A percentile compares a stretch with the other conserved stretches of the same genome.
Conservation (phyloP, 2,888 invertebrate genomes). For the Drosophila barbarae region DNA sequence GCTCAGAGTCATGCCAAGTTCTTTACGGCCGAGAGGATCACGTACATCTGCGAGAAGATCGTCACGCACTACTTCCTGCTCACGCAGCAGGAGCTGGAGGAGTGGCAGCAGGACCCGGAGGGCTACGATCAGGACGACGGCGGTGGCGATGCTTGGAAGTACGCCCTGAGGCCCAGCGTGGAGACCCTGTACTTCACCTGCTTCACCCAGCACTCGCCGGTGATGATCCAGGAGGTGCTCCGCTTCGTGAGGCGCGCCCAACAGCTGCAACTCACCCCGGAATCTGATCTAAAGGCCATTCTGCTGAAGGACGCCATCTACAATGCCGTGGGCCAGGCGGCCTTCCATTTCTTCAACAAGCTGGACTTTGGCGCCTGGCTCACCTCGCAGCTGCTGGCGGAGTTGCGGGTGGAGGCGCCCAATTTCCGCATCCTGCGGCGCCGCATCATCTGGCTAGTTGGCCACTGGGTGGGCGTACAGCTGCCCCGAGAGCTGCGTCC, state of each 20-base stretch:
- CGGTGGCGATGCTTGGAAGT: constrained; percentile 96
- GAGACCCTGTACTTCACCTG: constrained; percentile 91
- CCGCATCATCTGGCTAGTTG: constrained; percentile 90
- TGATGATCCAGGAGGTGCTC: constrained; percentile 87
- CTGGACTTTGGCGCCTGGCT: constrained; percentile 97
- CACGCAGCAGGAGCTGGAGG: constrained; percentile 89
- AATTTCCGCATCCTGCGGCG: constrained; percentile 92
- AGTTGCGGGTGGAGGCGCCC: constrained; percentile 89
- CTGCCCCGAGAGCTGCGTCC: constrained; percentile 89
- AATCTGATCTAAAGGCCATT: constrained; percentile 88
- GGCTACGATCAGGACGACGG: constrained; percentile 91
- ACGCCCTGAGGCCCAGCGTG: constrained; percentile 93
- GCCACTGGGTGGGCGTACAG: constrained; percentile 89
- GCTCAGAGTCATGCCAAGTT: constrained; percentile 83
- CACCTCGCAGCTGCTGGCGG: constrained; percentile 87
- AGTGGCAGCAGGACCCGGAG: constrained; percentile 95
- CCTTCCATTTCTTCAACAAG: constrained; percentile 95
- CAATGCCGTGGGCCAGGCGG: constrained; percentile 92
- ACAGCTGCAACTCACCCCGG: constrained; percentile 84
- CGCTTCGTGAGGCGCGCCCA: constrained; percentile 86
- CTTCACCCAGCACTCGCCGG: constrained; percentile 88
- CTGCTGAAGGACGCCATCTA: constrained; percentile 95
- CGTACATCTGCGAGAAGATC: constrained; percentile 90
- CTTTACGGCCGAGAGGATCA: constrained; percentile 87
- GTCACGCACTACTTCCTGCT: constrained; percentile 93